These are phyloP conservation scores for Pinctada fucata DNA, from an alignment of 2,888 invertebrate genomes.

Conservation along the genomic window DNA sequence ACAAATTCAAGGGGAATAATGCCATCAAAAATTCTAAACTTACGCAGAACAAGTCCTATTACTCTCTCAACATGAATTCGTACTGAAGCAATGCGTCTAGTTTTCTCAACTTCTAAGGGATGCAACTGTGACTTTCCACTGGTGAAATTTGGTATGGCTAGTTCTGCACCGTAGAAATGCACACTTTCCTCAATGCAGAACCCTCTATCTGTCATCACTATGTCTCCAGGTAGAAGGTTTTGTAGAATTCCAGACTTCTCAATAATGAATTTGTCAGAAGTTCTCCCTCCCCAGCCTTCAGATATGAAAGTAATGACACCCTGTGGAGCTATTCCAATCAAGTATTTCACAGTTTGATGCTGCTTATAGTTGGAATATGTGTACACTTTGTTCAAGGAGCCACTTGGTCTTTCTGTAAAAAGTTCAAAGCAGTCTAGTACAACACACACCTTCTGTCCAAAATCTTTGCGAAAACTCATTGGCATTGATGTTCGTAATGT, in stretches of 20 bases:
- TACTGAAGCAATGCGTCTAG: conserved; percentile 41
- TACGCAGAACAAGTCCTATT: conserved; percentile 32
- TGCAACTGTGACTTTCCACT: conserved; percentile 41
- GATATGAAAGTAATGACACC: conserved; percentile 53
- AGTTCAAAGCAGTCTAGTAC: conserved; percentile 7
- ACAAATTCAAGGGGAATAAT: neutral
- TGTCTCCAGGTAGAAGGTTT: conserved; percentile 40
- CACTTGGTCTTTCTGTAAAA: conserved; percentile 28
- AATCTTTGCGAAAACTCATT: conserved; percentile 35
- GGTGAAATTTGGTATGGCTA: conserved; percentile 45
- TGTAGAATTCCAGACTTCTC: conserved; percentile 47
- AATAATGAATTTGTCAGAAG: conserved; percentile 52
- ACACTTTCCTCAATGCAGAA: conserved; percentile 47
- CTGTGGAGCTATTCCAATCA: conserved; percentile 56
- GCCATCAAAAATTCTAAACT: no score
- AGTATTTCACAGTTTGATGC: conserved; percentile 41
- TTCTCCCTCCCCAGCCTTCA: conserved; percentile 55
- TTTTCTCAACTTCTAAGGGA: conserved; percentile 39
- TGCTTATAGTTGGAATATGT: conserved; percentile 35
- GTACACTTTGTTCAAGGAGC: conserved; percentile 10
- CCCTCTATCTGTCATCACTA: conserved; percentile 53
- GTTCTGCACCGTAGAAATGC: conserved; percentile 24
- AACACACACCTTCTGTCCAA: conserved; percentile 31
- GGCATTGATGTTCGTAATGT: conserved; percentile 36
- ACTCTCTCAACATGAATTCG: conserved; percentile 49